Conservation (phyloP, 2,113 vertebrate species). For the Sinosuthora webbiana region DNA sequence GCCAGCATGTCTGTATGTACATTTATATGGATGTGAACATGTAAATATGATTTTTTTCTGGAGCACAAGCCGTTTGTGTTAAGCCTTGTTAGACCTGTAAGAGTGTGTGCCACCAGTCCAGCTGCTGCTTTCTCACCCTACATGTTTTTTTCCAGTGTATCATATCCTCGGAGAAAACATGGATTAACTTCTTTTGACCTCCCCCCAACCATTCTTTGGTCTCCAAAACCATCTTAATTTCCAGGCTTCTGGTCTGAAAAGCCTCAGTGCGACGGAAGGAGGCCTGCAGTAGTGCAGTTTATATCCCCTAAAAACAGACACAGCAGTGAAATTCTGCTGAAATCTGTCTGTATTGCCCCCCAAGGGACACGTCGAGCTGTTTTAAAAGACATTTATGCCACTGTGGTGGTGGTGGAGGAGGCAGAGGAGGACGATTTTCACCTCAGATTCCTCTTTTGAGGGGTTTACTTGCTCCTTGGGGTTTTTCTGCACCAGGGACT, state of each 20-base stretch:
- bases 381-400: neutral
- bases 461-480: neutral
- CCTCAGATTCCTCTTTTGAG: neutral
- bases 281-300: neutral
- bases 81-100: neutral
- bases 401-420: neutral
- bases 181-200: neutral
- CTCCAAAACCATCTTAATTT: neutral
- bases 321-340: neutral
- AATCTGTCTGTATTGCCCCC: neutral
- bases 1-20: neutral
- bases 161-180: neutral
- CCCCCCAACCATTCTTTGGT: neutral
- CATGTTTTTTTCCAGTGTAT: neutral
- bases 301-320: neutral
- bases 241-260: neutral
- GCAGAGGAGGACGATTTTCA: neutral
- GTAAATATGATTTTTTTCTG: neutral
- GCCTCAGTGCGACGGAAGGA: neutral
- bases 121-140: neutral
- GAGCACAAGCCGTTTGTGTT: neutral
- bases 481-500: neutral
- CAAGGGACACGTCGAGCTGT: neutral
- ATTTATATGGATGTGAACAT: fast-evolving
- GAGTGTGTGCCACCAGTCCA: fast-evolving